phyloP scores from a whole-genome alignment of 2,113 vertebrate species.

The Oryzias melastigma region DNA sequence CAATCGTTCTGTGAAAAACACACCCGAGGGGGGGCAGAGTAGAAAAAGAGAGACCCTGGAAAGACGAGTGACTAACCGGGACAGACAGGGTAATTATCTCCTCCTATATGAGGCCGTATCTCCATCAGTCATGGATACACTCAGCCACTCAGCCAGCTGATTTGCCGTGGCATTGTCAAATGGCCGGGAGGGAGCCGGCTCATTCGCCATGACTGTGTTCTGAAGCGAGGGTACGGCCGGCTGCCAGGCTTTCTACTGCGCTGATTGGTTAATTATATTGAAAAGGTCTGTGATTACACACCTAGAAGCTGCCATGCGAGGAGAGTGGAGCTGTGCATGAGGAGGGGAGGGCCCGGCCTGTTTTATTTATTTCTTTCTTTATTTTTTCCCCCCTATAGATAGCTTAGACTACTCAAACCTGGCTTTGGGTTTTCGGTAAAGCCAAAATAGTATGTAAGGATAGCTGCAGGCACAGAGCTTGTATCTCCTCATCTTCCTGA shows the following conservation, averaged over 20 bases:
- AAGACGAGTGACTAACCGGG: constrained; percentile 41
- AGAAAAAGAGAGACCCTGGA: constrained; percentile 12
- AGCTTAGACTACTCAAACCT: constrained; percentile 1
- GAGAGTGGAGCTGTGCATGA: constrained; percentile 17
- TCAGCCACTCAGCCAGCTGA: constrained; percentile 46
- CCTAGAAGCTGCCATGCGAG: constrained; percentile 33
- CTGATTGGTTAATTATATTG: constrained; percentile 68
- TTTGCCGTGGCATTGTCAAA: constrained; percentile 43
- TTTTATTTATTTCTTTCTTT: not conserved
- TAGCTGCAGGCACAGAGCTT: not conserved
- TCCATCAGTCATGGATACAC: constrained; percentile 53
- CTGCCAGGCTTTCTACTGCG: constrained; percentile 37
- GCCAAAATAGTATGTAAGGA: no score
- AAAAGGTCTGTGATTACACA: constrained; percentile 56
- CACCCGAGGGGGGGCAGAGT: not conserved
- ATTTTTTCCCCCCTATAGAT: constrained; percentile 9
- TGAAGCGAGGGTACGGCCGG: constrained; percentile 30
- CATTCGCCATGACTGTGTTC: constrained; percentile 46
- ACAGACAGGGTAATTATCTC: constrained; percentile 61
- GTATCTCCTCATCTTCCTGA: not conserved
- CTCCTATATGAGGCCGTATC: constrained; percentile 27
- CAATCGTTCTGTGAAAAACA: not conserved
- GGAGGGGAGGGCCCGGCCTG: not conserved
- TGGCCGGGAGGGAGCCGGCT: constrained; percentile 21
- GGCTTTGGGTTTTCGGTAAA: no score